A percentile compares a stretch with the other conserved stretches of the same genome.
phyloP scores from a whole-genome alignment of 2,888 invertebrate genomes.

The Helicoverpa assulta region DNA sequence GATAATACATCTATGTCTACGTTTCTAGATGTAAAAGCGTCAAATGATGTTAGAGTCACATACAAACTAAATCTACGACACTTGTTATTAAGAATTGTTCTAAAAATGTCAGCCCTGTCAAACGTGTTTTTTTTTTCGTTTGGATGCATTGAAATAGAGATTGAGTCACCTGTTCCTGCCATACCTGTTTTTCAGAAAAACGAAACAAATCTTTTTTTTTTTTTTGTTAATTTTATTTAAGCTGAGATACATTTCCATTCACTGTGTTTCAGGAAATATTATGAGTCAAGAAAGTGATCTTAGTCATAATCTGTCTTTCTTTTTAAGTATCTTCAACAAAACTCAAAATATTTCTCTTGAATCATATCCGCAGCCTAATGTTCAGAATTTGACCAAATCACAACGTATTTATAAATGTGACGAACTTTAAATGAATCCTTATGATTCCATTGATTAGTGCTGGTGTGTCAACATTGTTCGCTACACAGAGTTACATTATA shows the following conservation, averaged over 20 bases:
- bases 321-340: conserved; percentile 3
- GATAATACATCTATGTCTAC: not conserved
- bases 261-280: no score
- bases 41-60: not conserved
- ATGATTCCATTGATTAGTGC: not conserved
- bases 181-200: no score
- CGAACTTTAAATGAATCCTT: conserved; percentile 11
- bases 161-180: no score
- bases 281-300: not conserved
- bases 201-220: no score
- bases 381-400: conserved; percentile 13
- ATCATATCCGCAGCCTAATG: conserved; percentile 25
- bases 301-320: not conserved
- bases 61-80: no score
- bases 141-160: no score
- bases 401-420: conserved; percentile 31
- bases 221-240: no score
- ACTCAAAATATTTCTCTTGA: conserved; percentile 13
- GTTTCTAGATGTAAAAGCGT: not conserved
- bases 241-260: no score
- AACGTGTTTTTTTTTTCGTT: no score
- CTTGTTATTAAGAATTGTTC: no score
- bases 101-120: no score
- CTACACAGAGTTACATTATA: conserved; percentile 13
- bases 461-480: conserved; percentile 17